These are phyloP conservation scores for Brachypteracias leptosomus DNA, from an alignment of 2,113 vertebrate genomes.

Conservation along the genomic window DNA sequence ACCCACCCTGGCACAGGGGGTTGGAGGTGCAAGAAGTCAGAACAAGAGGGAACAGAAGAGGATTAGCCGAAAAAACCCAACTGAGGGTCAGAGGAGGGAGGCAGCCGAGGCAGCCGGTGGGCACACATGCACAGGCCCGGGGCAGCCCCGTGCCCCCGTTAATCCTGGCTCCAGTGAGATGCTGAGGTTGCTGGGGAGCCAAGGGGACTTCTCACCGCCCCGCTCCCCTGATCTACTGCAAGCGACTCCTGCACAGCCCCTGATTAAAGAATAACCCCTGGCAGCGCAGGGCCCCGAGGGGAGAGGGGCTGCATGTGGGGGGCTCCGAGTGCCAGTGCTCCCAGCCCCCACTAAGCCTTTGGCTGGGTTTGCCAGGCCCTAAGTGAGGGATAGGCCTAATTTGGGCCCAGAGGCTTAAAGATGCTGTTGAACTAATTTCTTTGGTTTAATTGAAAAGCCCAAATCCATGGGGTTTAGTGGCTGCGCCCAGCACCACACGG, in stretches of 20 bases:
- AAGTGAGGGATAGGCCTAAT: background rate
- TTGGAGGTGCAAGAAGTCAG: background rate
- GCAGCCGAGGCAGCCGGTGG: background rate
- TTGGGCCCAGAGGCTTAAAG: background rate
- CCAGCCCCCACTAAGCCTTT: background rate
- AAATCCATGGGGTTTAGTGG: background rate
- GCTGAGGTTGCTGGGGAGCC: background rate
- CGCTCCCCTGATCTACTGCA: fast-evolving
- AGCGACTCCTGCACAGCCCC: background rate
- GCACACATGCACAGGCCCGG: fast-evolving
- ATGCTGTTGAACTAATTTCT: conserved; percentile 9
- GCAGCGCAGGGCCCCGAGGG: background rate
- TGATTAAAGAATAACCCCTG: conserved; percentile 47
- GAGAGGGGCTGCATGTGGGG: background rate
- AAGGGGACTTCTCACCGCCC: background rate
- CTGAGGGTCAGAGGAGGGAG: background rate
- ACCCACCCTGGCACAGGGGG: fast-evolving
- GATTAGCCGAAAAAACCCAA: background rate
- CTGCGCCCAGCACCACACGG: fast-evolving
- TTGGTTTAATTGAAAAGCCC: conserved; percentile 40
- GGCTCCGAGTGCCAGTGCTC: background rate
- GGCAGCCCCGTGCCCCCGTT: background rate
- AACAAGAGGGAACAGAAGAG: background rate
- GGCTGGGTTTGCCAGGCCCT: background rate
- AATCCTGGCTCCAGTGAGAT: background rate